Conservation (phyloP, 1,140 invertebrate species). For the Cydia fagiglandana region DNA sequence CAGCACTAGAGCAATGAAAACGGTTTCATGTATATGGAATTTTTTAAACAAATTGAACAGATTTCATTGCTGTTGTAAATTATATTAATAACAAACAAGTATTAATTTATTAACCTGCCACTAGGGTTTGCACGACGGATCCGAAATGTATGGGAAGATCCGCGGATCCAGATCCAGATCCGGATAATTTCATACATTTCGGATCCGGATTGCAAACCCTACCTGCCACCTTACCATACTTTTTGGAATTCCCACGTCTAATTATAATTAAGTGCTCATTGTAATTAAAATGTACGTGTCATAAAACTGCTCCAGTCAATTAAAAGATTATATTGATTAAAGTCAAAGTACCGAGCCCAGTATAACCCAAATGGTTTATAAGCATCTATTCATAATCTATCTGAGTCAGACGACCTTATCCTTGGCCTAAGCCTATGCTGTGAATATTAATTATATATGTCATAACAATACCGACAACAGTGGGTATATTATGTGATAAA, state of each 20-base stretch:
- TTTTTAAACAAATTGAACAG: too few species aligned
- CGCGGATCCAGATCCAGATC: too few species aligned
- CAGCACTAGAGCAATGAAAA: too few species aligned
- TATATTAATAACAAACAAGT: not conserved
- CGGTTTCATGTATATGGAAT: too few species aligned
- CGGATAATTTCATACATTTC: too few species aligned
- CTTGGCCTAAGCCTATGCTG: not conserved
- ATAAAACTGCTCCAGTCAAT: not conserved
- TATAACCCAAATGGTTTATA: not conserved
- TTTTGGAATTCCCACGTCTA: not conserved
- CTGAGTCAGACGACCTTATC: slow-evolving; percentile 22
- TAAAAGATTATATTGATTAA: not conserved
- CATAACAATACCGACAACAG: not conserved
- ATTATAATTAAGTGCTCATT: not conserved
- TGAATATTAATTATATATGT: slow-evolving; percentile 23
- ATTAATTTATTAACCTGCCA: too few species aligned
- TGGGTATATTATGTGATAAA: too few species aligned
- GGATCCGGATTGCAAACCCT: too few species aligned
- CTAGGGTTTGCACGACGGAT: too few species aligned
- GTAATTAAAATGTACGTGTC: not conserved
- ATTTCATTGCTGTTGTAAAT: too few species aligned
- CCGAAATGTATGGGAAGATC: too few species aligned
- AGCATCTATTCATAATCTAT: not conserved
- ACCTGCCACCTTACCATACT: not conserved
- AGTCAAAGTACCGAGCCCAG: not conserved